These are phyloP conservation scores for Elysia crispata DNA, from an alignment of 2,888 invertebrate genomes.

Conservation along the genomic window DNA sequence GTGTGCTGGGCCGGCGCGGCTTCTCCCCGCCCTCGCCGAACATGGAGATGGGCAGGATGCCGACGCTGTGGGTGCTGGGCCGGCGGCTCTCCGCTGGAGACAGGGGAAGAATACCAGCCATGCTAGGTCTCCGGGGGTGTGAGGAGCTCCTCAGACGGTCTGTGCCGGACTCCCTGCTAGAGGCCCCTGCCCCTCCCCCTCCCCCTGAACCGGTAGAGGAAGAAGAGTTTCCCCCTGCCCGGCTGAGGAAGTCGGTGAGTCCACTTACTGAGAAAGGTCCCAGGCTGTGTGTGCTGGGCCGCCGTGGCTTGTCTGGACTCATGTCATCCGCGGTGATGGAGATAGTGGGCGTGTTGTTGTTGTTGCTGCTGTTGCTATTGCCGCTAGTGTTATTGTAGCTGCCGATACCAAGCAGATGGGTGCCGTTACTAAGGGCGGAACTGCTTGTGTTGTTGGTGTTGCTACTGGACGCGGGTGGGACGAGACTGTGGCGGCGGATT, in stretches of 20 bases:
- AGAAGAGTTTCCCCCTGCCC: slow-evolving; percentile 47
- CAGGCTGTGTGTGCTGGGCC: slow-evolving; percentile 75
- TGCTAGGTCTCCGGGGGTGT: slow-evolving; percentile 44
- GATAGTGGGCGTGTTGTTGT: slow-evolving; percentile 59
- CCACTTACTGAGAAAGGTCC: slow-evolving; percentile 64
- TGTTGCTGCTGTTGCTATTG: slow-evolving; percentile 53
- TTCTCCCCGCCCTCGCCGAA: slow-evolving; percentile 69
- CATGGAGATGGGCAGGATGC: slow-evolving; percentile 68
- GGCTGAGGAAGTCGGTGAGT: slow-evolving; percentile 55
- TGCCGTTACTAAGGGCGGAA: slow-evolving; percentile 62
- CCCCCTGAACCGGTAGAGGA: slow-evolving; percentile 1
- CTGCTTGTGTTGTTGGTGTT: slow-evolving; percentile 65
- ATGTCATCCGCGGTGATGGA: slow-evolving; percentile 68
- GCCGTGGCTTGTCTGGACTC: slow-evolving; percentile 65
- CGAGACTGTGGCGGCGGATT: slow-evolving; percentile 66
- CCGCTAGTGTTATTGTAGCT: slow-evolving; percentile 55
- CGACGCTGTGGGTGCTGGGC: slow-evolving; percentile 69
- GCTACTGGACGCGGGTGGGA: slow-evolving; percentile 59
- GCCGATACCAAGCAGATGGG: slow-evolving; percentile 62
- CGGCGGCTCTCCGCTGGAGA: slow-evolving; percentile 54
- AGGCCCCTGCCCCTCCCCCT: not conserved
- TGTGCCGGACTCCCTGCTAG: too few species aligned
- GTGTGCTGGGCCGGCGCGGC: slow-evolving; percentile 71
- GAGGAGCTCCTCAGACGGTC: slow-evolving; percentile 35
- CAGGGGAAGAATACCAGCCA: slow-evolving; percentile 45